Conservation (phyloP, 2,113 vertebrate genomes). For the Halichoeres trimaculatus region DNA sequence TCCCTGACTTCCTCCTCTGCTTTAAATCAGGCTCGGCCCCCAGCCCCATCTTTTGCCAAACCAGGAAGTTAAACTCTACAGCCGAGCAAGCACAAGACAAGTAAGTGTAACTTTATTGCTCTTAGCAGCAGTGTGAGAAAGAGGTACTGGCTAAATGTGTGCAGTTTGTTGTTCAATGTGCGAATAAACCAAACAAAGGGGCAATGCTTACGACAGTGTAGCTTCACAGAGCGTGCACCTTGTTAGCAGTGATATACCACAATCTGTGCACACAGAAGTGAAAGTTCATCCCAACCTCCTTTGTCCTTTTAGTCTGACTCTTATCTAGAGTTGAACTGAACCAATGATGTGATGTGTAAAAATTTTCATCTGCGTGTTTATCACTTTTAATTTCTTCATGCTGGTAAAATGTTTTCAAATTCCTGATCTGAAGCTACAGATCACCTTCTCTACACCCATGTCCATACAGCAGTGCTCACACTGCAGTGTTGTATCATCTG, state of each 20-base stretch:
- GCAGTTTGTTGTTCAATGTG: neutral
- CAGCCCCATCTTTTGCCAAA: no score
- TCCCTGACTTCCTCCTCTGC: no score
- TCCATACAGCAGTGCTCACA: constrained; percentile 26
- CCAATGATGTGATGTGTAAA: neutral
- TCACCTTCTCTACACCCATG: constrained; percentile 11
- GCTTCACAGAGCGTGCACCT: neutral
- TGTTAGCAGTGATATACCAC: no score
- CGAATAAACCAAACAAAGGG: neutral
- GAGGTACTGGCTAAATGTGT: no score
- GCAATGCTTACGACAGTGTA: neutral
- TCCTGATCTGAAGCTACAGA: neutral
- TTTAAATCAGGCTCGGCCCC: no score
- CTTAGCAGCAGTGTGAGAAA: no score
- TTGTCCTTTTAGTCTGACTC: neutral
- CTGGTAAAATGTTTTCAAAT: neutral
- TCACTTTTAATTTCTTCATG: neutral
- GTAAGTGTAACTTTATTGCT: no score
- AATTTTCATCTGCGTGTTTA: neutral
- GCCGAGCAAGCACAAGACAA: no score
- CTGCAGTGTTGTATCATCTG: constrained; percentile 40
- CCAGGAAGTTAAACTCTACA: no score
- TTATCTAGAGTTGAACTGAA: neutral
- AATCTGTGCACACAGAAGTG: neutral
- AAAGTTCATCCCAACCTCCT: no score